These are phyloP conservation scores for Alouatta palliata DNA, from an alignment of 2,113 vertebrate genomes.

Conservation along the genomic window DNA sequence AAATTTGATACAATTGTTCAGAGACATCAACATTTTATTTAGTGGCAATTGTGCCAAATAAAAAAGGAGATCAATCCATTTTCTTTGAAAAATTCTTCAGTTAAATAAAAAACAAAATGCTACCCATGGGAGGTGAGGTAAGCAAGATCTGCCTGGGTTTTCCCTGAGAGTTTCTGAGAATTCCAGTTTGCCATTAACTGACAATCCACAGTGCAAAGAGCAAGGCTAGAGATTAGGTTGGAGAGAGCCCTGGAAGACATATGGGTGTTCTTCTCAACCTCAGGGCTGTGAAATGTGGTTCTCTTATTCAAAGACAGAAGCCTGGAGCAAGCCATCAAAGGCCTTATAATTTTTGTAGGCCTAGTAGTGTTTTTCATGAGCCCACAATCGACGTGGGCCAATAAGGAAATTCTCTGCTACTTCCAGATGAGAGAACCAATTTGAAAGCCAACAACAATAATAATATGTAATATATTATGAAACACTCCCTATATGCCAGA, in stretches of 20 bases:
- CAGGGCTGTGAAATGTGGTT: neutral
- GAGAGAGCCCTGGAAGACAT: neutral
- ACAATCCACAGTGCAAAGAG: neutral
- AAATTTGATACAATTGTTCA: neutral
- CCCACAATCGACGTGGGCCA: neutral
- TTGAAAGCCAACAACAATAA: neutral
- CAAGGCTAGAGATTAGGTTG: neutral
- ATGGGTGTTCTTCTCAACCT: neutral
- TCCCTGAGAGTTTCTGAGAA: neutral
- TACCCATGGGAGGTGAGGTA: neutral
- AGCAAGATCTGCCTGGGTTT: neutral
- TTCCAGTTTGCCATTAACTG: neutral
- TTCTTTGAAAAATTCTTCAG: constrained; percentile 25
- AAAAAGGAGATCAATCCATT: neutral
- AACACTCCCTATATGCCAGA: neutral
- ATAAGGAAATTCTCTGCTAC: neutral
- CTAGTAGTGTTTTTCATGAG: neutral
- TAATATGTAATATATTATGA: neutral
- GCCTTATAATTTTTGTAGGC: neutral
- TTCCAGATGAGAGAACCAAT: neutral
- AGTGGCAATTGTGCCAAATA: constrained; percentile 25
- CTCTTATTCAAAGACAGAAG: neutral
- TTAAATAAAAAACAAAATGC: neutral
- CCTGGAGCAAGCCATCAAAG: neutral
- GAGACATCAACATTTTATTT: neutral